Conservation (phyloP, 2,113 vertebrate species). For the Cromileptes altivelis region DNA sequence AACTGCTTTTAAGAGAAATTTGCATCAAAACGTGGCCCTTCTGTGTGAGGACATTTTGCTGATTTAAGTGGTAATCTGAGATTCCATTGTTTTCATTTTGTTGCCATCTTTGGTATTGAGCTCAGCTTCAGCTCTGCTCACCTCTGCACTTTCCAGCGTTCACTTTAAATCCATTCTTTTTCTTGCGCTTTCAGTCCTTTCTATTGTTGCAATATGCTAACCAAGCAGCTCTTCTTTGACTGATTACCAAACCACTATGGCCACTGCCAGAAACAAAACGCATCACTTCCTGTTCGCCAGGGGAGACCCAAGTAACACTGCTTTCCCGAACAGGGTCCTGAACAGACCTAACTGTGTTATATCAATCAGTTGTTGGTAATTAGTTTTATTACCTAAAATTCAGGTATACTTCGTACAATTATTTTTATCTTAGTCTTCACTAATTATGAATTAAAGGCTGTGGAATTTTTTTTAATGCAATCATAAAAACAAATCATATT, state of each 20-base stretch:
- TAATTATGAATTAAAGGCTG: not conserved
- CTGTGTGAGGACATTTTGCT: constrained; percentile 1
- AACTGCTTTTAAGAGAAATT: constrained; percentile 4
- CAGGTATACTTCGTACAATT: not conserved
- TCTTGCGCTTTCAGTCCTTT: not conserved
- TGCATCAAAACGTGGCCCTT: not conserved
- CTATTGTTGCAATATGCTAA: constrained; percentile 1
- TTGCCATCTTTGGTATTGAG: constrained; percentile 11
- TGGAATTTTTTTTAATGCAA: not conserved
- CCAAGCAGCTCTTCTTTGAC: not conserved
- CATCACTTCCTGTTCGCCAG: not conserved
- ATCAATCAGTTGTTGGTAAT: not conserved
- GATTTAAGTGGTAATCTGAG: constrained; percentile 12
- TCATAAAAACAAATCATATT: not conserved
- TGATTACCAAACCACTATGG: constrained; percentile 9
- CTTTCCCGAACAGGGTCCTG: not conserved
- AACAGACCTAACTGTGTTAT: not conserved
- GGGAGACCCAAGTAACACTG: not conserved
- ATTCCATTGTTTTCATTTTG: constrained; percentile 20
- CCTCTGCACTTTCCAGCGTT: not conserved
- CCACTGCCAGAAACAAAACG: constrained; percentile 1
- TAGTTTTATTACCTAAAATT: not conserved
- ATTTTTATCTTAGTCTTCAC: no score
- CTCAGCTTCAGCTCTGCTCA: not conserved
- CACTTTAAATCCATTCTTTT: not conserved